Base-by-base conservation (phyloP, 2,888 invertebrate species). In the Branchinecta sandiegonensis region DNA sequence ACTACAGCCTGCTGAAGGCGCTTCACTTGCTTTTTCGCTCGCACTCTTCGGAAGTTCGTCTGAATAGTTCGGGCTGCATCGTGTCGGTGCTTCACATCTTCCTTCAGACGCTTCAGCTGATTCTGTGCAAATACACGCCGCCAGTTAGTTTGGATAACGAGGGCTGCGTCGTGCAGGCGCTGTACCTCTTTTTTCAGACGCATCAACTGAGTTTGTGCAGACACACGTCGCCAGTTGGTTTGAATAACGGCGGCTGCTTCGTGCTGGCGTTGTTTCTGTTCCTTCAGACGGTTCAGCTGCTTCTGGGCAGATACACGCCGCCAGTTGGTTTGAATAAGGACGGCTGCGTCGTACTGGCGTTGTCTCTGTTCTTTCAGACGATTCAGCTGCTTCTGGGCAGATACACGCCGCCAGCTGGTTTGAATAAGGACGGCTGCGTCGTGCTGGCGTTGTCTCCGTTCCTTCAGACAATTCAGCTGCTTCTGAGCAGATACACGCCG, bases 21-120 rank as follows among this genome's bases (percentile, higher is more conserved):
- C 14, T 56, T 56, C 7, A 14, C 13, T 56, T n/a, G 56, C 56
- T 56, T 56, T 56, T 7, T 56, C 14, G n/a, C 8, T 13, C n/a
- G n/a, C 14, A 56, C 56, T n/a, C 56, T 56, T 56, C 56, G 5
- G 56, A 56, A 56, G 14, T 13, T 14, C 13, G n/a, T 13, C 56
- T 56, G 56, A 56, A 56, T 56, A 14, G 56, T 56, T 56, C 13
- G n/a, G 13, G 56, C 56, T n/a, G 56, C 56, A n/a, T n/a, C 13
- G 8, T 56, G 5, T 56, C 14, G n/a, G 14, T 5, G 56, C 13
- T 7, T 14, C 14, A 13, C n/a, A 5, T 13, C 8, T 8, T 56
- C 56, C 14, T 8, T 56, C 13, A 56, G 56, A 14, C n/a, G n/a
- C n/a, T n/a, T 14, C 14, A 56, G 14, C 8, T 56, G 8, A 14